A percentile compares a stretch with the other conserved stretches of the same genome.
Evolutionary conservation across 2,888 invertebrate species (phyloP).

Genomic region (Caradrina kadenii): DNA sequence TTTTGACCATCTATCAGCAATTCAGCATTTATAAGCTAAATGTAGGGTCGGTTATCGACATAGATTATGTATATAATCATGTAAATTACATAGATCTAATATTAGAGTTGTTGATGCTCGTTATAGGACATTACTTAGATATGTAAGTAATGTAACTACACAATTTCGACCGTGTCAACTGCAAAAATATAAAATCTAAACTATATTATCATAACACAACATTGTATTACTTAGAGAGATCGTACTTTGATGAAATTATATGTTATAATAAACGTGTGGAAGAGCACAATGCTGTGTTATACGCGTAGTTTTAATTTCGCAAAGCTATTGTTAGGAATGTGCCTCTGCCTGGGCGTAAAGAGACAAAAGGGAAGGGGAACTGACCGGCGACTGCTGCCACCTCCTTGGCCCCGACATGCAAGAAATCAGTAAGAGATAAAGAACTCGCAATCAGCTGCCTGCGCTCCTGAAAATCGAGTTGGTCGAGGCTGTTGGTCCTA

Average conservation of each 20-base stretch:
- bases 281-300: conserved; percentile 65
- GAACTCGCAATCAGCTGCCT: conserved; percentile 97
- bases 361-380: conserved; percentile 75
- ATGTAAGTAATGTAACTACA: background rate
- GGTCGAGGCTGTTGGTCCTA: conserved; percentile 96
- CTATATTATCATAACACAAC: conserved; percentile 18
- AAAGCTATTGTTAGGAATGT: conserved; percentile 85
- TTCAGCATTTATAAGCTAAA: background rate
- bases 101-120: background rate
- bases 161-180: background rate
- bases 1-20: background rate
- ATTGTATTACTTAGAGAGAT: conserved; percentile 17
- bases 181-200: conserved; percentile 17
- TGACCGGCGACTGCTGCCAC: conserved; percentile 89
- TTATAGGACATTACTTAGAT: background rate
- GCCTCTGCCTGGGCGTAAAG: conserved; percentile 68
- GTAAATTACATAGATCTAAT: background rate
- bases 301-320: conserved; percentile 78
- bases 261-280: conserved; percentile 44
- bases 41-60: background rate
- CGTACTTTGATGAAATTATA: conserved; percentile 33
- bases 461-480: conserved; percentile 97
- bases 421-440: conserved; percentile 95
- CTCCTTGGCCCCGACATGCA: conserved; percentile 93
- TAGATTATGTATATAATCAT: background rate